These are phyloP conservation scores for Beris morrisii DNA, from an alignment of 2,888 invertebrate genomes.

Conservation along the genomic window DNA sequence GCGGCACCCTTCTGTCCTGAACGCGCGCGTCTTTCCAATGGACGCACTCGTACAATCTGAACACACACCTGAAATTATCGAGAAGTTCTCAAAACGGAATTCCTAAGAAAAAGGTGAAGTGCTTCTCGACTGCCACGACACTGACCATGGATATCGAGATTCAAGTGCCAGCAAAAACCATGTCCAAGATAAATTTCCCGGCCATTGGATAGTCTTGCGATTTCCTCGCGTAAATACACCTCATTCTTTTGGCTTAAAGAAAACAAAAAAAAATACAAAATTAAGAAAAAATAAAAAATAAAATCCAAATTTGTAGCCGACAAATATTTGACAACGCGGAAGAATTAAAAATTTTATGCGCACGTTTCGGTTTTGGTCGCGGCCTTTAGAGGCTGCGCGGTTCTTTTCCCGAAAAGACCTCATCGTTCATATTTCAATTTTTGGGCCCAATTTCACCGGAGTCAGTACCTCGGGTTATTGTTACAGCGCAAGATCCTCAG, in stretches of 20 bases:
- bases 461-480: conserved; percentile 3
- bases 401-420: conserved; percentile 5
- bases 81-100: neutral
- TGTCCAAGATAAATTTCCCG: too few relatives aligned
- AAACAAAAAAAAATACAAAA: neutral
- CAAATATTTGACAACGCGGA: conserved; percentile 25
- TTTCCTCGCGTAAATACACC: too few relatives aligned
- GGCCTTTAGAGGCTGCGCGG: conserved; percentile 4
- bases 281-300: neutral
- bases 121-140: neutral
- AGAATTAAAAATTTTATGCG: conserved; percentile 22
- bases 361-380: conserved; percentile 2
- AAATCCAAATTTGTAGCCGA: neutral
- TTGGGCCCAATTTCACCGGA: neutral
- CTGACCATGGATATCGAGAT: too few relatives aligned
- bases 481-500: conserved; percentile 3
- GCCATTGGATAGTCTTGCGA: too few relatives aligned
- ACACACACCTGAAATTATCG: conserved; percentile 3
- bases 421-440: conserved; percentile 28
- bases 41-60: too few relatives aligned
- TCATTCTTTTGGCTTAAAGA: too few relatives aligned
- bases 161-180: too few relatives aligned
- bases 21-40: too few relatives aligned
- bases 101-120: conserved; percentile 3
- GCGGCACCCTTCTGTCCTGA: too few relatives aligned